Conservation (phyloP, 2,113 vertebrate species). For the Gobius niger region DNA sequence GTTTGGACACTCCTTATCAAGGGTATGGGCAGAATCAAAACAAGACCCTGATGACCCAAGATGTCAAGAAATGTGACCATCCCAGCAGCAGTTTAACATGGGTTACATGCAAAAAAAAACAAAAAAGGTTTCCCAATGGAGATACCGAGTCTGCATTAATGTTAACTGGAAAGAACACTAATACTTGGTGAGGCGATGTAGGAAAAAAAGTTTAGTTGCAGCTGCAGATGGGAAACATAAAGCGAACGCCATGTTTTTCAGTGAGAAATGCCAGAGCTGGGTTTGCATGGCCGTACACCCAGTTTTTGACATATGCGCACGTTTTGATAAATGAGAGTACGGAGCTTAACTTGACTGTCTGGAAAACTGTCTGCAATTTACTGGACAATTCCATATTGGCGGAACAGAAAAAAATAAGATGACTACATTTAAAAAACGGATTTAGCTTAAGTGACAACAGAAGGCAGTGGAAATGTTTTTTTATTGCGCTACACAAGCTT, state of each 20-base stretch:
- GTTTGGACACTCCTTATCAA: too few species aligned
- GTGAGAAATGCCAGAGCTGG: slow-evolving; percentile 2
- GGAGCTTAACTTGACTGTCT: background rate
- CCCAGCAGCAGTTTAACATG: too few species aligned
- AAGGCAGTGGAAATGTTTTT: too few species aligned
- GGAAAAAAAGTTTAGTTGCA: background rate
- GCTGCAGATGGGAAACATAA: background rate
- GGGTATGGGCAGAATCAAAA: too few species aligned
- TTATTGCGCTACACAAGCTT: too few species aligned
- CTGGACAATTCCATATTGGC: background rate
- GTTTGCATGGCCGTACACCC: background rate
- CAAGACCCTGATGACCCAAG: too few species aligned
- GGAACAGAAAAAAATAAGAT: background rate
- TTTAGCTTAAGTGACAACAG: background rate
- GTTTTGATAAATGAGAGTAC: background rate
- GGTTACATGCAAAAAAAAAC: too few species aligned
- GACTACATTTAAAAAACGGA: background rate
- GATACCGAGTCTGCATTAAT: too few species aligned
- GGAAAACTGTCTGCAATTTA: background rate
- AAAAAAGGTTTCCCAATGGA: too few species aligned
- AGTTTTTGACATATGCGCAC: background rate
- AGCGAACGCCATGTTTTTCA: background rate
- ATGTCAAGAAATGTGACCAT: too few species aligned
- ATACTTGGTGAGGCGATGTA: too few species aligned
- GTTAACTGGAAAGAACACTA: too few species aligned